These are phyloP conservation scores for Lamprologus lemairii DNA, from an alignment of 2,113 vertebrate species.

Conservation along the genomic window DNA sequence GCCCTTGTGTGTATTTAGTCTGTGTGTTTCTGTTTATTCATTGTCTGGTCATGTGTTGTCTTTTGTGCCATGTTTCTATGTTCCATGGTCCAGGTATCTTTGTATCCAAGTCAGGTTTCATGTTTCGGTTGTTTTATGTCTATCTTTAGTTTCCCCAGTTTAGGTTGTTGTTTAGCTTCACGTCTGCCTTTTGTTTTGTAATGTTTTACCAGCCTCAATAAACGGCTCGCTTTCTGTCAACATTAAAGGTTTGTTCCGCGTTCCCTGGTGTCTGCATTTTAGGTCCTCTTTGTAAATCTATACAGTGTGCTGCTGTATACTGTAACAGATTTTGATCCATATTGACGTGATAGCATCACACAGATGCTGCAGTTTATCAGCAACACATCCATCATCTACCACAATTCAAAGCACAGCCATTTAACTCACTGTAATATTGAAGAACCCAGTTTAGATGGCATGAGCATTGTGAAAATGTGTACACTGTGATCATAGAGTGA, in stretches of 20 bases:
- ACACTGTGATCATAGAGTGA: not conserved
- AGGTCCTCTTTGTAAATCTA: not conserved
- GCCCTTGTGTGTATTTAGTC: not conserved
- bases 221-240: not conserved
- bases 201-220: not conserved
- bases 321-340: not conserved
- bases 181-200: not conserved
- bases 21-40: not conserved
- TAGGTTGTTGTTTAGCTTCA: not conserved
- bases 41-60: not conserved
- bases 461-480: not conserved
- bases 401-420: not conserved
- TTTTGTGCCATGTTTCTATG: not conserved
- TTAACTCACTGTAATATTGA: not conserved
- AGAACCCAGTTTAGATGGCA: not conserved
- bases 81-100: fast-evolving
- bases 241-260: not conserved
- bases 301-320: not conserved
- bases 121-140: not conserved
- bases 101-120: not conserved
- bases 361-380: not conserved
- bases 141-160: not conserved
- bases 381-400: not conserved
- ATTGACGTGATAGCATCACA: not conserved
- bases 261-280: not conserved